These are phyloP conservation scores for Narcine bancroftii DNA, from an alignment of 2,113 vertebrate genomes.

Conservation along the genomic window DNA sequence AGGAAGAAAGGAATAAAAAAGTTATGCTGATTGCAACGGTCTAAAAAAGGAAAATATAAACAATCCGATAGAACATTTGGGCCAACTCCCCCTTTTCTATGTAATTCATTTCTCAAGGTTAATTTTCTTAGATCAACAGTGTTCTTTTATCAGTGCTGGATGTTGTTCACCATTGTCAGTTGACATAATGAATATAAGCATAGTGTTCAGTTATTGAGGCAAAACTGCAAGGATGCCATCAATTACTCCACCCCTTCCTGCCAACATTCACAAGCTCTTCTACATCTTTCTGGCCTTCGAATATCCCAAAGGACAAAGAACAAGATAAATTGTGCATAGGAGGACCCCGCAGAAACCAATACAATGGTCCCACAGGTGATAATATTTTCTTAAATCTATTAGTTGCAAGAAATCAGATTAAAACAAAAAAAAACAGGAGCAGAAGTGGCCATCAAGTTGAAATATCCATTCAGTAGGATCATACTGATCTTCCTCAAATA, in stretches of 20 bases:
- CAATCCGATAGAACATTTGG: not conserved
- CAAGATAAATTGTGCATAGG: no score
- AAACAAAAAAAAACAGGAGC: no score
- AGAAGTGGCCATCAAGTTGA: no score
- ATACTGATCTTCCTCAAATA: no score
- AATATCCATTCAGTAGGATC: no score
- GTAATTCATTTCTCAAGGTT: not conserved
- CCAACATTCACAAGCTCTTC: no score
- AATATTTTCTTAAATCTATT: not conserved
- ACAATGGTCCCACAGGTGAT: not conserved
- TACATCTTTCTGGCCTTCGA: no score
- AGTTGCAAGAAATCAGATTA: not conserved
- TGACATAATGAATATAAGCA: not conserved
- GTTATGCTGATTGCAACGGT: not conserved
- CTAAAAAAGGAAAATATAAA: not conserved
- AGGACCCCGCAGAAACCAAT: no score
- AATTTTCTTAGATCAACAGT: not conserved
- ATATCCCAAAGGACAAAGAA: no score
- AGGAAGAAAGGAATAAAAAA: not conserved
- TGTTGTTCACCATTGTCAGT: not conserved
- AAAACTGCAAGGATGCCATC: not conserved
- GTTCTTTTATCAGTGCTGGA: not conserved
- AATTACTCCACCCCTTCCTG: not conserved
- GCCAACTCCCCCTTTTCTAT: not conserved
- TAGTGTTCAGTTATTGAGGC: not conserved